Conservation (phyloP, 2,797 vertebrate genomes). For the Chromobotia macracanthus region DNA sequence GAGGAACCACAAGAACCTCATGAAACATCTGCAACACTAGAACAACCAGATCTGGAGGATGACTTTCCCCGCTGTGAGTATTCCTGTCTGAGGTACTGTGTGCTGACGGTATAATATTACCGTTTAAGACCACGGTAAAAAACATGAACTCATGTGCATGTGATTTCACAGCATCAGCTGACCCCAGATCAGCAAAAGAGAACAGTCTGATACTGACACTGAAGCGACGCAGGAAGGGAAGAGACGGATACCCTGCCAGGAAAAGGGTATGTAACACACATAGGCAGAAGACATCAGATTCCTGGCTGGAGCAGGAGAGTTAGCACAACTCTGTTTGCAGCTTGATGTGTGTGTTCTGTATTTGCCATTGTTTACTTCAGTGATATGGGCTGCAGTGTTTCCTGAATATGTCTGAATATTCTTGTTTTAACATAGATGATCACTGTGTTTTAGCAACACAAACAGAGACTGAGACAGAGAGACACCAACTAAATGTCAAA, state of each 20-base stretch:
- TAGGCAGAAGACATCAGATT: background rate
- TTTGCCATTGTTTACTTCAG: no score
- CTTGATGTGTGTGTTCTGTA: no score
- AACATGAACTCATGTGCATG: background rate
- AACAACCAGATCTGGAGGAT: conserved; percentile 86
- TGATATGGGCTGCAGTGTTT: no score
- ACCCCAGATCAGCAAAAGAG: conserved; percentile 74
- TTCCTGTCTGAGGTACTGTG: no score
- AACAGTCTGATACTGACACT: conserved; percentile 66
- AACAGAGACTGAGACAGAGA: no score
- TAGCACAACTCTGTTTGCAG: no score
- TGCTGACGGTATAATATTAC: no score
- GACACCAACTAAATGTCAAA: no score
- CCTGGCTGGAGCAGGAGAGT: background rate
- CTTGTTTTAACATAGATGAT: no score
- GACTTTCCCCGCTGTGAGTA: conserved; percentile 88
- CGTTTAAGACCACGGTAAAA: no score
- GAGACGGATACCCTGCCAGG: conserved; percentile 82
- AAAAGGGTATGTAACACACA: conserved; percentile 77
- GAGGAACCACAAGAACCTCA: conserved; percentile 27
- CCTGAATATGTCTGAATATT: no score
- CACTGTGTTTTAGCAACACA: no score
- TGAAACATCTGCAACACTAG: conserved; percentile 65
- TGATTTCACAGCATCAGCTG: conserved; percentile 75
- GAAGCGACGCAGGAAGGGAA: conserved; percentile 74